These are phyloP conservation scores for Cheumatopsyche charites DNA, from an alignment of 1,140 invertebrate species.

Conservation along the genomic window DNA sequence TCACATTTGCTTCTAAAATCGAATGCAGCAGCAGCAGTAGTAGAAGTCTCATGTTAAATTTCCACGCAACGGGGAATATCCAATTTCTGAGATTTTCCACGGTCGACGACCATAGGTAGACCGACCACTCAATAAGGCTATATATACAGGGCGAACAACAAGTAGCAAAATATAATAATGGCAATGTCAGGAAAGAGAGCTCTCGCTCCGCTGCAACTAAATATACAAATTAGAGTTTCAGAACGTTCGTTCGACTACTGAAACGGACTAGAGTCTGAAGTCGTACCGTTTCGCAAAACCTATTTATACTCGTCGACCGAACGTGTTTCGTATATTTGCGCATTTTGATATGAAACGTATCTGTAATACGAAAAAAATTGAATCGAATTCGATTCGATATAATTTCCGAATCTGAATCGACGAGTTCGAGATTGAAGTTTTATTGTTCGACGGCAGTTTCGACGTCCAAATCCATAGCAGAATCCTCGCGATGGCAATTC, in stretches of 20 bases:
- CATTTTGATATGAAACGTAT: too few relatives aligned
- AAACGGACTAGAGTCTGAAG: background rate
- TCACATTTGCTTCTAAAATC: too few relatives aligned
- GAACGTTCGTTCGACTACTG: background rate
- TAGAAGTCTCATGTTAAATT: too few relatives aligned
- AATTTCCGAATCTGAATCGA: too few relatives aligned
- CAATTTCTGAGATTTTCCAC: too few relatives aligned
- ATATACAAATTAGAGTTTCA: slow-evolving; percentile 47
- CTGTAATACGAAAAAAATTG: too few relatives aligned
- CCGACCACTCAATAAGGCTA: slow-evolving; percentile 37
- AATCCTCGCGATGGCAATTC: background rate
- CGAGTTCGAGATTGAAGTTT: too few relatives aligned
- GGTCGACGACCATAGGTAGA: background rate
- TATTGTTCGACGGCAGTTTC: too few relatives aligned
- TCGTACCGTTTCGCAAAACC: background rate
- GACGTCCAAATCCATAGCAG: background rate
- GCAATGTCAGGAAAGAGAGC: slow-evolving; percentile 47
- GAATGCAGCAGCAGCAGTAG: too few relatives aligned
- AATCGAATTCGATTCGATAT: too few relatives aligned
- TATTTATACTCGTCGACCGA: background rate
- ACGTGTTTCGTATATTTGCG: too few relatives aligned
- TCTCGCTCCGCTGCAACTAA: slow-evolving; percentile 43
- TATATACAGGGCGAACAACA: slow-evolving; percentile 14
- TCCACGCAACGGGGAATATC: too few relatives aligned
- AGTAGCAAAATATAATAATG: slow-evolving; percentile 44